phyloP scores from a whole-genome alignment of 1,140 invertebrate genomes.

The Drosophila lacteicornis region DNA sequence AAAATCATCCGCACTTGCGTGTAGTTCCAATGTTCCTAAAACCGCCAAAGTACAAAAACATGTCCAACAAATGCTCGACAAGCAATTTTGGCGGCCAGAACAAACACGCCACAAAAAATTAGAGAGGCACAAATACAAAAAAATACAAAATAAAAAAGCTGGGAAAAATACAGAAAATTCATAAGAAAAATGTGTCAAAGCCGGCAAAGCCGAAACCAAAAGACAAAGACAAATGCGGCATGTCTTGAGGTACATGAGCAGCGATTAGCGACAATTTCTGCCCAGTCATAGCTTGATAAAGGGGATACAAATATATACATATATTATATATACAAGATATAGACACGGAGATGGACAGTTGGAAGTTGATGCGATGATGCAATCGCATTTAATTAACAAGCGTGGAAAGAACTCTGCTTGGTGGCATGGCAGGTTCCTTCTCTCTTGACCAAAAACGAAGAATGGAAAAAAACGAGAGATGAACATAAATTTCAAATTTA shows the following conservation, averaged over 20 bases:
- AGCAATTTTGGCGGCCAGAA: conserved; percentile 48
- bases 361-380: conserved; percentile 67
- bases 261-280: conserved; percentile 60
- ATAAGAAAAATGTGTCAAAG: conserved; percentile 59
- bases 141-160: background rate
- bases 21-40: conserved; percentile 35
- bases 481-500: conserved; percentile 79
- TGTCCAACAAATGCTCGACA: conserved; percentile 53
- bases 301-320: background rate
- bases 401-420: conserved; percentile 40
- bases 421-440: conserved; percentile 46
- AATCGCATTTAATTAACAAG: conserved; percentile 69
- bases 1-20: conserved; percentile 36
- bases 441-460: conserved; percentile 52
- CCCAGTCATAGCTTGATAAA: conserved; percentile 55
- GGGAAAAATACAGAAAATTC: conserved; percentile 49
- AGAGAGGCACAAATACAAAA: conserved; percentile 1
- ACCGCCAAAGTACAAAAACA: conserved; percentile 53
- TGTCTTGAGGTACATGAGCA: conserved; percentile 56
- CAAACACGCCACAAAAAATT: conserved; percentile 37
- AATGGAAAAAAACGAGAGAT: conserved; percentile 51
- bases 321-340: conserved; percentile 7
- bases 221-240: conserved; percentile 62
- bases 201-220: conserved; percentile 34
- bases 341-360: conserved; percentile 26